Conservation (phyloP, 2,797 vertebrate species). For the Esox lucius region DNA sequence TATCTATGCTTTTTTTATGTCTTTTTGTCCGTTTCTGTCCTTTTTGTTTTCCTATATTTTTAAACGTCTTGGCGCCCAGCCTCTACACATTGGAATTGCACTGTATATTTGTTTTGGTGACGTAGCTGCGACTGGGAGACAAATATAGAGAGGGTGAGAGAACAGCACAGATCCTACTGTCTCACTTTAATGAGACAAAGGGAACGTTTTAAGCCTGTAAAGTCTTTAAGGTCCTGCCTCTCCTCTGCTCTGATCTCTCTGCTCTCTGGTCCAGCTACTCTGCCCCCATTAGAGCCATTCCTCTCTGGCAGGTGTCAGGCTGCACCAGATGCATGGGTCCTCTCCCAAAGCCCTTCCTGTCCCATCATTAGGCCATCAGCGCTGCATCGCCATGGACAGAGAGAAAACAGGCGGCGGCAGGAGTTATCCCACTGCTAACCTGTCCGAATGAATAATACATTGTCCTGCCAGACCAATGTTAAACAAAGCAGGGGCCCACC, state of each 20-base stretch:
- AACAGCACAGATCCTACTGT: no score
- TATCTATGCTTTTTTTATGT: no score
- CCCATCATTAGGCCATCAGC: conserved; percentile 51
- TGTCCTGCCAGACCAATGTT: conserved; percentile 49
- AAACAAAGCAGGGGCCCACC: conserved; percentile 43
- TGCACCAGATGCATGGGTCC: conserved; percentile 40
- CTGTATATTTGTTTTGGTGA: no score
- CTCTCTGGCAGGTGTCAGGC: conserved; percentile 47
- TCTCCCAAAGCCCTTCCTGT: conserved; percentile 36
- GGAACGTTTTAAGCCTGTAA: no score
- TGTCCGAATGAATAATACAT: conserved; percentile 61
- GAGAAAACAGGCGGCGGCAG: conserved; percentile 46
- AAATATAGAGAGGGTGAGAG: no score
- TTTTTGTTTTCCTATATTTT: no score
- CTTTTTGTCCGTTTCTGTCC: no score
- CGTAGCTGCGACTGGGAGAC: no score
- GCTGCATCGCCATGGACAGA: conserved; percentile 38
- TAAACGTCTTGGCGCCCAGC: no score
- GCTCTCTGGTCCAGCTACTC: conserved; percentile 42
- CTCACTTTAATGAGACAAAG: no score
- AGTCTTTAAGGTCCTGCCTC: conserved; percentile 1
- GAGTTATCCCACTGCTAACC: conserved; percentile 55
- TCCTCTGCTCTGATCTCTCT: conserved; percentile 14
- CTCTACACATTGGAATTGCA: no score
- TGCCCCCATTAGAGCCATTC: conserved; percentile 40